phyloP scores from a whole-genome alignment of 1,140 invertebrate species.

The Popillia japonica region DNA sequence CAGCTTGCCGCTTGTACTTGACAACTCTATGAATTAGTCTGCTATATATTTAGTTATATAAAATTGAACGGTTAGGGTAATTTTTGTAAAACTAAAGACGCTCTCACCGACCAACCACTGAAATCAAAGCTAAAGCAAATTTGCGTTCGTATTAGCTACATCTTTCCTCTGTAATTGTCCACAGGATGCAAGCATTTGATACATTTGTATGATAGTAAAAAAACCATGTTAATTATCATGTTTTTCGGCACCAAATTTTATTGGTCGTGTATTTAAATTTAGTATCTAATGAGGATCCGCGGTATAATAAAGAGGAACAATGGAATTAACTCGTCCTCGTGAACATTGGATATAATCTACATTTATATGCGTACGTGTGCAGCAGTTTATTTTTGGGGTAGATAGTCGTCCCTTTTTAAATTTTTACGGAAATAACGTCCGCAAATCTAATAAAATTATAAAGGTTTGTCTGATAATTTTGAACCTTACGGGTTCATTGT shows the following conservation, averaged over 20 bases:
- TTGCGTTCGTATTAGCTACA: background rate
- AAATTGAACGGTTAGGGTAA: too few species aligned
- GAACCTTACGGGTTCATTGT: background rate
- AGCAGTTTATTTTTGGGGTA: background rate
- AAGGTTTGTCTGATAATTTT: slow-evolving; percentile 16
- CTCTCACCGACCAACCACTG: too few species aligned
- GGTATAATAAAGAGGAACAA: slow-evolving; percentile 25
- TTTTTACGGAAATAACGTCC: background rate
- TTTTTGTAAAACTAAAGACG: too few species aligned
- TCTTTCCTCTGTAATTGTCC: background rate
- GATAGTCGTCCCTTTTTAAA: slow-evolving; percentile 10
- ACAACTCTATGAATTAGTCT: too few species aligned
- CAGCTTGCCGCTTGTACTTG: too few species aligned
- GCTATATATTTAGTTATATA: too few species aligned
- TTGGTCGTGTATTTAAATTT: slow-evolving; percentile 8
- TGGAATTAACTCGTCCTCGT: slow-evolving; percentile 3
- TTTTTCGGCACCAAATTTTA: background rate
- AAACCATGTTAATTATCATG: slow-evolving; percentile 10
- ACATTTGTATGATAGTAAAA: slow-evolving; percentile 7
- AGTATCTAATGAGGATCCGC: slow-evolving; percentile 21
- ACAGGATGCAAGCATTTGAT: background rate
- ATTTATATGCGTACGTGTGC: background rate
- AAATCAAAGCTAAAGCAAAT: background rate
- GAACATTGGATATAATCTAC: slow-evolving; percentile 1
- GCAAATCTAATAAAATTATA: slow-evolving; percentile 24